Conservation (phyloP, 1,140 invertebrate genomes). For the Drosophila ficusphila region DNA sequence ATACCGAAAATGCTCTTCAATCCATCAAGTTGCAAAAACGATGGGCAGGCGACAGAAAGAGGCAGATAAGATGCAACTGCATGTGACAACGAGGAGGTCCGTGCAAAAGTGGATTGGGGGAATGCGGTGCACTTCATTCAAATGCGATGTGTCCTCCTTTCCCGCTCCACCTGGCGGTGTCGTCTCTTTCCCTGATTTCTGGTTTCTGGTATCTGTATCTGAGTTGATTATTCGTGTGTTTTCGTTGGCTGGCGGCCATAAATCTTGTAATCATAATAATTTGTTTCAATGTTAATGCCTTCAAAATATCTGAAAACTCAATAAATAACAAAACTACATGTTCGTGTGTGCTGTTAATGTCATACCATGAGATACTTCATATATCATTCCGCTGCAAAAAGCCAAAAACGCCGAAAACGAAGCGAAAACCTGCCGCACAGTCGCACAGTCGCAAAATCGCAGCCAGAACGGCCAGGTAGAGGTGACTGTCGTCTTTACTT, state of each 20-base stretch:
- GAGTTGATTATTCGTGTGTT: constrained; percentile 48
- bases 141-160: constrained; percentile 48
- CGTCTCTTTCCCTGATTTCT: constrained; percentile 13
- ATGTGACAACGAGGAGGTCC: constrained; percentile 3
- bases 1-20: not conserved
- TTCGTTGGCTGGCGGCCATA: constrained; percentile 69
- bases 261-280: constrained; percentile 84
- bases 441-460: constrained; percentile 25
- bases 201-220: constrained; percentile 36
- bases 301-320: constrained; percentile 84
- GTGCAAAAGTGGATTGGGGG: not conserved
- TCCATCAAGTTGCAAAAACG: constrained; percentile 52
- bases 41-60: constrained; percentile 15
- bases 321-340: constrained; percentile 84
- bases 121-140: constrained; percentile 38
- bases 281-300: constrained; percentile 84
- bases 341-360: constrained; percentile 84
- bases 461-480: constrained; percentile 54
- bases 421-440: constrained; percentile 39
- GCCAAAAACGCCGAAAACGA: constrained; percentile 12
- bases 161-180: constrained; percentile 22
- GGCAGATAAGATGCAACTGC: constrained; percentile 19
- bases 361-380: constrained; percentile 84
- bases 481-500: constrained; percentile 42
- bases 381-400: constrained; percentile 74